Conservation (phyloP, 2,888 invertebrate genomes). For the Crematogaster levior region DNA sequence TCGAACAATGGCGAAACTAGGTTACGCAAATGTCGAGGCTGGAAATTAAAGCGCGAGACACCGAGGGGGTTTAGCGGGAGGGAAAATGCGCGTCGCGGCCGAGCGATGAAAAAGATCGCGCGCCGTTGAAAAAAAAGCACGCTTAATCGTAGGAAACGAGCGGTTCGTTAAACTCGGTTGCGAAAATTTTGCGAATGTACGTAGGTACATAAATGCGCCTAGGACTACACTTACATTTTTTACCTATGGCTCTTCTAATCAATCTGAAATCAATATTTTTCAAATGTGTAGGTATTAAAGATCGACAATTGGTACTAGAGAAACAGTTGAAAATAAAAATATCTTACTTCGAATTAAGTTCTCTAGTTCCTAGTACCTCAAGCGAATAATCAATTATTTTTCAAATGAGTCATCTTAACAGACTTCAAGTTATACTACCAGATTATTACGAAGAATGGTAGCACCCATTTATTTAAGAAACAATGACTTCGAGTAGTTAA, state of each 20-base stretch:
- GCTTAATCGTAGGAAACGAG: constrained; percentile 48
- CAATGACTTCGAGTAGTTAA: not conserved
- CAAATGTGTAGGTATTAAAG: not conserved
- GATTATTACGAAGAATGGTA: not conserved
- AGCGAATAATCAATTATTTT: not conserved
- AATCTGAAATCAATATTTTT: not conserved
- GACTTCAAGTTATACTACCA: not conserved
- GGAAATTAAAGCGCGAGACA: constrained; percentile 82
- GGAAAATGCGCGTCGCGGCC: constrained; percentile 40
- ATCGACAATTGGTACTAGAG: not conserved
- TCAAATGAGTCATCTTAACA: not conserved
- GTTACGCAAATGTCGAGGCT: constrained; percentile 85
- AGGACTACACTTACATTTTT: not conserved
- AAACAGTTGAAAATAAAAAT: not conserved
- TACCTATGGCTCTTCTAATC: not conserved
- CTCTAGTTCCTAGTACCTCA: not conserved
- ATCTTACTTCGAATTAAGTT: not conserved
- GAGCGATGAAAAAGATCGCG: constrained; percentile 64
- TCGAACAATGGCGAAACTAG: constrained; percentile 85
- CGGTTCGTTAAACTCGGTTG: constrained; percentile 44
- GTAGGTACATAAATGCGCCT: not conserved
- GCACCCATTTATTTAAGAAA: not conserved
- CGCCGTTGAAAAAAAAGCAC: constrained; percentile 58
- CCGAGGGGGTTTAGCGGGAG: constrained; percentile 36
- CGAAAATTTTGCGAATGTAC: constrained; percentile 1